Evolutionary conservation across 1,140 invertebrate species (phyloP).

Genomic region (Drosophila jambulina): DNA sequence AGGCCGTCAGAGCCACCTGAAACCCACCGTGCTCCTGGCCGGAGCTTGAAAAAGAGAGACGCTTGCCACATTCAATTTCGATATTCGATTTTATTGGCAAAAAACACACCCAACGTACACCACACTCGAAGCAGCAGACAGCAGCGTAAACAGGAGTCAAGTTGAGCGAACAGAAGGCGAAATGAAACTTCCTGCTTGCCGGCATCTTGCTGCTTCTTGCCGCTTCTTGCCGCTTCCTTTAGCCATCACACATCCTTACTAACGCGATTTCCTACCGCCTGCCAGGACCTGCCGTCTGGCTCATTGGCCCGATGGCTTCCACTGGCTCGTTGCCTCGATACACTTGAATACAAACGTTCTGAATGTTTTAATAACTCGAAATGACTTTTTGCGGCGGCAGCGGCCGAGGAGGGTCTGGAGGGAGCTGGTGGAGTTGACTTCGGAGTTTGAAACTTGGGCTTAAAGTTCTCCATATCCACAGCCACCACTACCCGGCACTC

Average conservation of each 20-base stretch:
- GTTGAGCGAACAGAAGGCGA: slow-evolving; percentile 63
- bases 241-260: slow-evolving; percentile 75
- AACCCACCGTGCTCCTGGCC: not conserved
- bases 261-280: slow-evolving; percentile 40
- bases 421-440: slow-evolving; percentile 24
- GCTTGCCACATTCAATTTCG: slow-evolving; percentile 76
- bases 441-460: slow-evolving; percentile 37
- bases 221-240: slow-evolving; percentile 73
- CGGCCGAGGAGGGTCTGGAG: slow-evolving; percentile 2
- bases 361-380: slow-evolving; percentile 84
- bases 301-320: slow-evolving; percentile 6
- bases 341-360: slow-evolving; percentile 78
- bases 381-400: slow-evolving; percentile 75
- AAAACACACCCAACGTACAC: slow-evolving; percentile 19
- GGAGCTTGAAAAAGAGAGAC: slow-evolving; percentile 10
- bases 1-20: slow-evolving; percentile 16
- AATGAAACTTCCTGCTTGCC: slow-evolving; percentile 81
- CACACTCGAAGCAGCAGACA: slow-evolving; percentile 30
- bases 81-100: slow-evolving; percentile 79
- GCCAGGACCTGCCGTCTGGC: slow-evolving; percentile 13
- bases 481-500: not conserved
- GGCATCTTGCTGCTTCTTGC: slow-evolving; percentile 53
- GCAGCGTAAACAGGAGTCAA: slow-evolving; percentile 49
- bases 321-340: slow-evolving; percentile 48
- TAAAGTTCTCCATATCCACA: slow-evolving; percentile 46